Percentiles rank a stretch among this genome's conserved stretches.
phyloP scores from a whole-genome alignment of 92 coral and sea anemone genomes.

The Desmophyllum pertusum region DNA sequence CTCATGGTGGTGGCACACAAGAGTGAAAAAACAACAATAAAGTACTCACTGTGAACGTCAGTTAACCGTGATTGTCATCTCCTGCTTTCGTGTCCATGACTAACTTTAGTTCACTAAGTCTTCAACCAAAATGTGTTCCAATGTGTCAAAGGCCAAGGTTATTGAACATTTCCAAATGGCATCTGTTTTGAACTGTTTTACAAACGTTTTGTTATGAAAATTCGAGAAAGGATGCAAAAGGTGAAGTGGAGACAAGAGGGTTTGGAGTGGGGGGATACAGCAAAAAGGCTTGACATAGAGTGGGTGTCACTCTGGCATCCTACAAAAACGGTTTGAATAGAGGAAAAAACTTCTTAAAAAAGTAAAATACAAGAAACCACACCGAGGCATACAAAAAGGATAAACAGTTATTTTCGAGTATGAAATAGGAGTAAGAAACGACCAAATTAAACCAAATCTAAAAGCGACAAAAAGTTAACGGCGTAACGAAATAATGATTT shows the following conservation, averaged over 20 bases:
- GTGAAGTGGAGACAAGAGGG: background rate
- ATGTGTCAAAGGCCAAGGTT: background rate
- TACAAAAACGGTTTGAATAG: background rate
- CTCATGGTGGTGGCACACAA: background rate
- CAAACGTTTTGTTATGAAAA: background rate
- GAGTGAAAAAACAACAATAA: background rate
- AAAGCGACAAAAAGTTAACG: no score
- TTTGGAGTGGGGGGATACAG: background rate
- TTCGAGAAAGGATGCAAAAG: background rate
- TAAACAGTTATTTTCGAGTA: background rate
- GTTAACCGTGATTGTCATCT: background rate
- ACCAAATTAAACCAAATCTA: no score
- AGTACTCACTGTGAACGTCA: background rate
- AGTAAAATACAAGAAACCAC: background rate
- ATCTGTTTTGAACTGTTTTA: background rate
- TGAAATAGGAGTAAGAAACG: no score
- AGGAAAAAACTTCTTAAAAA: background rate
- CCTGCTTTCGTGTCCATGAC: background rate
- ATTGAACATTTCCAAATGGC: background rate
- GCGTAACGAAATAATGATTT: no score
- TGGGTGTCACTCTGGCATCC: background rate
- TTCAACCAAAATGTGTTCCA: no score
- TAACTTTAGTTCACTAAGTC: no score
- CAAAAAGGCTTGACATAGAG: background rate
- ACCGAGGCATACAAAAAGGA: no score